Evolutionary conservation across 2,888 invertebrate species (phyloP), one percentile per base, ranked within the genome.

Genomic region (Lydus trimaculatus): DNA sequence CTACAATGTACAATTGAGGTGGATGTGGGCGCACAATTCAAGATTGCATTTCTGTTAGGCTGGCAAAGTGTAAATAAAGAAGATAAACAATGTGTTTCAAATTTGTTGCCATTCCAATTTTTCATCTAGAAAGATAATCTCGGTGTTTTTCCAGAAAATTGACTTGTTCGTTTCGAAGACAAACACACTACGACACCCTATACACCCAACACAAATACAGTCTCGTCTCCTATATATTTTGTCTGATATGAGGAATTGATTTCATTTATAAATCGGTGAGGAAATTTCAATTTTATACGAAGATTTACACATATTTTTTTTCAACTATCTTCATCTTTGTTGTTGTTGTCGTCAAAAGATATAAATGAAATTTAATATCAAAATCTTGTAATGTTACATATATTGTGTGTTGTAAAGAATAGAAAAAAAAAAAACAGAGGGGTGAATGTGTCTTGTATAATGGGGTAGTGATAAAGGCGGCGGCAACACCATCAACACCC

Each of bases 51-150:
- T 43, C 43, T n/a, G 17, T 56, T 65, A 65, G 60, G 63, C 64
- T 61, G 17, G 64, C 64, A 63, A 72, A 66, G 74, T 76, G 78
- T 76, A 80, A 80, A 80, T 80, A 80, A 78, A 74, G 77, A 78
- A 80, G 81, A 79, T 78, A 78, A 79, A 80, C 78, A 78, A 78
- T 78, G 76, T 75, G 79, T 78, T 81, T 80, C 78, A 79, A 79
- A 81, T 79, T 80, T 80, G 80, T 79, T 80, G 78, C 77, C 79
- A 73, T 80, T 80, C 74, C 79, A 79, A 81, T 81, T 80, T 80
- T 79, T 81, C 79, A 80, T 75, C 75, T 20, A 23, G 25, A 70
- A 69, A 77, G 78, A 79, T 80, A 81, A 81, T 81, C 81, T 56
- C 76, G 75, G 77, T 77, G 78, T 79, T 80, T 80, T 81, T 80